Conservation (phyloP, 1,140 invertebrate species). For the Polyergus mexicanus region DNA sequence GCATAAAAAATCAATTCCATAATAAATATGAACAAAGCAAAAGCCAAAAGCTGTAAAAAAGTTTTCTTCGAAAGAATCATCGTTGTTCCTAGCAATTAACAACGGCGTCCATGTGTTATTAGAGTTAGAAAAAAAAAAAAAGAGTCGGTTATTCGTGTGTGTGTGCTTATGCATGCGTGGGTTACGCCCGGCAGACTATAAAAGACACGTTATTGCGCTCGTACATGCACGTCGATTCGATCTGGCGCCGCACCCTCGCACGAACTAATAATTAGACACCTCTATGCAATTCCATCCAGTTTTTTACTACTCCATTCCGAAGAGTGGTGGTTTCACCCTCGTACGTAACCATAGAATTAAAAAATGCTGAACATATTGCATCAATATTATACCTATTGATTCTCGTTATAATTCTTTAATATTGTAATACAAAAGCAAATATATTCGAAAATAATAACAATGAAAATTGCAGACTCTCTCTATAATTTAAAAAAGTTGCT, state of each 20-base stretch:
- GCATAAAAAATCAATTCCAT: not conserved
- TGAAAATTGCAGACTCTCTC: not conserved
- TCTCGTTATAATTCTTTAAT: not conserved
- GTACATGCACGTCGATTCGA: constrained; percentile 81
- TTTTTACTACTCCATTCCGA: constrained; percentile 41
- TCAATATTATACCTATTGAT: not conserved
- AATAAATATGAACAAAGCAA: not conserved
- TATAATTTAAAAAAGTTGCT: not conserved
- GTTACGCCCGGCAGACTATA: constrained; percentile 69
- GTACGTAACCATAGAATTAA: not conserved
- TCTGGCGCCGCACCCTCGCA: constrained; percentile 81
- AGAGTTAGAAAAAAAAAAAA: constrained; percentile 63
- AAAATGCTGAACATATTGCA: not conserved
- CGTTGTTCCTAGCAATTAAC: constrained; percentile 58
- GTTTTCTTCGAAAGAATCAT: not conserved
- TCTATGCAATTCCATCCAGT: constrained; percentile 76
- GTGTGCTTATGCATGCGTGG: not conserved
- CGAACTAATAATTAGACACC: constrained; percentile 83
- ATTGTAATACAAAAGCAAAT: not conserved
- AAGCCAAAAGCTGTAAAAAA: not conserved
- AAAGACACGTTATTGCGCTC: constrained; percentile 80
- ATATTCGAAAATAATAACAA: not conserved
- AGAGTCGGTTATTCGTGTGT: not conserved
- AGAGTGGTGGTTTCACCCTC: not conserved
- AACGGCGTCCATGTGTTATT: constrained; percentile 55